Evolutionary conservation across 2,113 vertebrate genomes (phyloP), one percentile per base, ranked within the genome.

Genomic region (Aphelocoma coerulescens): DNA sequence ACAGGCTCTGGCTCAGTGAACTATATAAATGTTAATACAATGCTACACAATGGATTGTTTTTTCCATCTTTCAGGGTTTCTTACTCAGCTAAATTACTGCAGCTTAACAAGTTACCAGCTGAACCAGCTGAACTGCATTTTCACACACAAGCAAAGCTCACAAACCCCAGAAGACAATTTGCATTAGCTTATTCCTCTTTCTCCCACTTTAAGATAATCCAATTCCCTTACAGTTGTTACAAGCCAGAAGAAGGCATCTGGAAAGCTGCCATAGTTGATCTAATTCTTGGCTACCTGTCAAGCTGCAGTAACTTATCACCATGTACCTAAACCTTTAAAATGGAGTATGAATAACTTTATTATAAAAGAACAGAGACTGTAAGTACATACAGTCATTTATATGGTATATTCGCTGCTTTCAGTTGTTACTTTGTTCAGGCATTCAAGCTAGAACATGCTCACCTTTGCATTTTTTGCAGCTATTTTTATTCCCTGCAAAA

Each of bases 221-320:
- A 85, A 68, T 59, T 79, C 61, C 59, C 48, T 72, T 27, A 52
- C 41, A 46, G 30, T 51, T 71, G n/a, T 68, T 80, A 65, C 11
- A 54, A 54, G 26, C 51, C 75, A 86, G 67, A 81, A 65, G 67
- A 4, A 14, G 2, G 57, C 63, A 75, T 24, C 16, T 92, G 86
- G 55, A 88, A 89, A 93, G 55, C 27, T 88, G 48, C 43, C 7
- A 5, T 0, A 26, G 35, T 4, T 51, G 20, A 86, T 67, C 46
- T 83, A 85, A 74, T 78, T 93, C 55, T 87, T 67, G 77, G 89
- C 52, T 95, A 91, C 94, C 57, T 93, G 68, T 95, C 95, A 95
- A 95, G 80, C 91, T 97, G 95, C 93, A 97, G 95, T 91, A 95
- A 96, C 28, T 86, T 86, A 91, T 3, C 21, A 91, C 3, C 19